Evolutionary conservation across 2,797 vertebrate species (phyloP).

Genomic region (Sebastes vulpes): DNA sequence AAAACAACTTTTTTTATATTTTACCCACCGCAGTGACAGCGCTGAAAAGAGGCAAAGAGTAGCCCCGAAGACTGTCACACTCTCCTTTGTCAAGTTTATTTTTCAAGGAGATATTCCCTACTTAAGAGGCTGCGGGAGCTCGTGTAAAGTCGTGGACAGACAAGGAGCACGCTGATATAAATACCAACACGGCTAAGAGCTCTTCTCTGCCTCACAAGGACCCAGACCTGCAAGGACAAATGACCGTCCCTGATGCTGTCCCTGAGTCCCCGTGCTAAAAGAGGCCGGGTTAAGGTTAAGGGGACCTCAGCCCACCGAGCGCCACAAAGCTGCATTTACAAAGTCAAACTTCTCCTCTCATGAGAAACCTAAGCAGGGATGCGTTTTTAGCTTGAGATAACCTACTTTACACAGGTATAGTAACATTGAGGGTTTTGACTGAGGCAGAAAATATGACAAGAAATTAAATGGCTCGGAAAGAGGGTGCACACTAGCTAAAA

Average conservation of each 20-base stretch:
- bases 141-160: slow-evolving; percentile 62
- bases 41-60: slow-evolving; percentile 43
- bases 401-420: slow-evolving; percentile 51
- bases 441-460: slow-evolving; percentile 17
- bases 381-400: slow-evolving; percentile 53
- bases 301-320: slow-evolving; percentile 56
- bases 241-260: slow-evolving; percentile 68
- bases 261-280: slow-evolving; percentile 73
- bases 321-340: slow-evolving; percentile 50
- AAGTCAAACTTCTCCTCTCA: slow-evolving; percentile 68
- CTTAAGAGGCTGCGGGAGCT: slow-evolving; percentile 70
- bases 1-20: slow-evolving; percentile 49
- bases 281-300: slow-evolving; percentile 77
- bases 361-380: slow-evolving; percentile 37
- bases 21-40: slow-evolving; percentile 49
- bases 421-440: slow-evolving; percentile 21
- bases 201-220: slow-evolving; percentile 70
- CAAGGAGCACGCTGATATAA: slow-evolving; percentile 76
- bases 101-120: slow-evolving; percentile 75
- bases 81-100: slow-evolving; percentile 71
- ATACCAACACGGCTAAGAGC: slow-evolving; percentile 78
- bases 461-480: slow-evolving; percentile 15
- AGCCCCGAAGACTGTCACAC: slow-evolving; percentile 59
- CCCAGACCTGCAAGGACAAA: slow-evolving; percentile 79
- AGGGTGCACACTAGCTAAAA: slow-evolving; percentile 3